Base-by-base conservation (phyloP, 2,797 vertebrate species). In the Dallia pectoralis region DNA sequence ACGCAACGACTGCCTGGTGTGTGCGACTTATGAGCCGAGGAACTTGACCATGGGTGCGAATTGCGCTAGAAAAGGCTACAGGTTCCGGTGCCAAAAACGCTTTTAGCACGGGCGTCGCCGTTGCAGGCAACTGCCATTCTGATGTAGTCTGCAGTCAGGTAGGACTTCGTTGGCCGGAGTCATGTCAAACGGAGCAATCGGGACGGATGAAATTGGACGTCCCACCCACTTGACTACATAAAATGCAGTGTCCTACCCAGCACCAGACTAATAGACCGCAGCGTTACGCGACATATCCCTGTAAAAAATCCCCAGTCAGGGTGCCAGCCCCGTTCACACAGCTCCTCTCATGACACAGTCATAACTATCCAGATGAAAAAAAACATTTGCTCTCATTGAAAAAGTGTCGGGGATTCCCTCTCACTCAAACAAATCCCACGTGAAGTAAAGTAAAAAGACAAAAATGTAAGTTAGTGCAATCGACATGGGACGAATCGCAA, bases 271-370 rank as follows among this genome's bases (percentile, higher is more conserved):
- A 66, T 78, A 72, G 36, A 40, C 5, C 1, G 36, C 36, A 40
- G 36, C 6, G 36, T 40, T 40, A 40, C 36, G 9, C 29, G 69
- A 69, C 68, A 82, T 64, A 18, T 84, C 76, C 75, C 75, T 87
- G 81, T 68, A 75, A 12, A 79, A 73, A 81, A 70, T 29, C 69
- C 75, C 15, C 0, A 80, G 75, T 6, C 65, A 82, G 88, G 88
- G 87, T 87, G 85, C 91, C 90, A 91, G 91, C 89, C 90, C 81
- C 73, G 68, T 78, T 77, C 16, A 76, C 32, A 0, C 74, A 74
- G 74, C 70, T 67, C 66, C 67, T 59, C 75, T 48, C 73, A 82
- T 79, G 19, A 74, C 29, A 79, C 82, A 80, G 67, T 15, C 76
- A 75, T 47, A 68, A 75, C 48, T 36, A 77, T 40, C 75, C 81